Percentiles rank a stretch among this genome's conserved stretches.
These are phyloP conservation scores for Steatocranus sp. DNA, from an alignment of 2,797 vertebrate genomes.

Conservation along the genomic window DNA sequence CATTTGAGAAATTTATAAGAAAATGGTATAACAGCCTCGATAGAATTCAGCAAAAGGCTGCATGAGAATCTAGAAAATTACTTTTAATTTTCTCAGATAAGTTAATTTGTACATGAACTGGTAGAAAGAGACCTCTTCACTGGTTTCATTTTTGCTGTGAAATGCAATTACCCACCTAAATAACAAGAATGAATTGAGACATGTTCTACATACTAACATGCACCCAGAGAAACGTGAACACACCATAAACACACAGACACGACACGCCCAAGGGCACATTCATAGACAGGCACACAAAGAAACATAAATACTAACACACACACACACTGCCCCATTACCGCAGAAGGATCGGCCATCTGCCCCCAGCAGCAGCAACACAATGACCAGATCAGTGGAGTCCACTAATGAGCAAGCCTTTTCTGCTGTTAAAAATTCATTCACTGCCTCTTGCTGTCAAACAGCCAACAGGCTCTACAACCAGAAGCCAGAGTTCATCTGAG, in stretches of 20 bases:
- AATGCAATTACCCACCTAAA: background rate
- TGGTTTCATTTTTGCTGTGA: background rate
- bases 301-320: conserved; percentile 18
- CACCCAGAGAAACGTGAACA: background rate
- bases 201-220: background rate
- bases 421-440: conserved; percentile 39
- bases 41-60: background rate
- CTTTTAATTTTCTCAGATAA: background rate
- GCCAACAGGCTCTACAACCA: background rate
- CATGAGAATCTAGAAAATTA: background rate
- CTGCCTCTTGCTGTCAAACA: conserved; percentile 22
- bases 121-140: background rate
- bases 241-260: background rate
- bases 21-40: background rate
- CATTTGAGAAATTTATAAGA: conserved; percentile 6
- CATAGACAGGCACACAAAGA: conserved; percentile 9
- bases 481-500: background rate
- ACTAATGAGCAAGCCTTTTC: conserved; percentile 50
- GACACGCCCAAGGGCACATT: background rate
- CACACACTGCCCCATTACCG: conserved; percentile 32
- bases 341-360: conserved; percentile 70
- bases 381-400: conserved; percentile 54
- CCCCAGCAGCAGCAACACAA: conserved; percentile 52
- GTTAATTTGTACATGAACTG: background rate
- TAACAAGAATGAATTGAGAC: background rate